Base-by-base conservation (phyloP, 2,797 vertebrate genomes). In the Sebastes nivosus region DNA sequence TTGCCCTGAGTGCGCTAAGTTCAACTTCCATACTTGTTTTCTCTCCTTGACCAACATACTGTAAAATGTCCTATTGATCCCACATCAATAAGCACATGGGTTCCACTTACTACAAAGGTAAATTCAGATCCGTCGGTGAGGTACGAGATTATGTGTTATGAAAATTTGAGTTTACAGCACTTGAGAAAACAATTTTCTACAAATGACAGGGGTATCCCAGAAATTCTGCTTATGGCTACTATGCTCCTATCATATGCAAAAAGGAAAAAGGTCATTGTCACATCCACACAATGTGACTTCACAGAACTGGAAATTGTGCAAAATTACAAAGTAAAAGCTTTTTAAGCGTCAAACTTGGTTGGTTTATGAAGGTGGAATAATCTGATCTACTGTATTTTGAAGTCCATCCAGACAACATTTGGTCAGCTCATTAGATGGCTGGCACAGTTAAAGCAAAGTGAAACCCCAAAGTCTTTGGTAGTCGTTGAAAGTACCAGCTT, bases 341-440 rank as follows among this genome's bases (percentile, higher is more conserved):
- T 18, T 8, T 1, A 30, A 38, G 25, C 9, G 22, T 8, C 1
- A 58, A 65, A 60, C 42, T 2, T 66, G 58, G 25, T 38, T 57
- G 27, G 13, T 63, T 61, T 55, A 27, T 46, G 27, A 29, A 78
- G 29, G 18, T 63, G 22, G 16, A 72, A 34, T 52, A 79, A 67
- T 5, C 29, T 61, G 30, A 72, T 34, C 13, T 67, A 1, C 29
- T 50, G 29, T 57, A 30, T 64, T 55, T 68, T 59, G n/a, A 77
- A 67, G 30, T 63, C 36, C 29, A 63, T 68, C 36, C 69, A 76
- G 72, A 38, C 29, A 72, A 64, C 70, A 80, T 72, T 67, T 80
- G 71, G 27, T 66, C 50, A 4, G 32, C 70, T 72, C 65, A 61
- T 72, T 29, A 80, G 25, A 72, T 76, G 22, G 18, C 20, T 77